phyloP scores from a whole-genome alignment of 2,888 invertebrate genomes.

The Tachina grossa region DNA sequence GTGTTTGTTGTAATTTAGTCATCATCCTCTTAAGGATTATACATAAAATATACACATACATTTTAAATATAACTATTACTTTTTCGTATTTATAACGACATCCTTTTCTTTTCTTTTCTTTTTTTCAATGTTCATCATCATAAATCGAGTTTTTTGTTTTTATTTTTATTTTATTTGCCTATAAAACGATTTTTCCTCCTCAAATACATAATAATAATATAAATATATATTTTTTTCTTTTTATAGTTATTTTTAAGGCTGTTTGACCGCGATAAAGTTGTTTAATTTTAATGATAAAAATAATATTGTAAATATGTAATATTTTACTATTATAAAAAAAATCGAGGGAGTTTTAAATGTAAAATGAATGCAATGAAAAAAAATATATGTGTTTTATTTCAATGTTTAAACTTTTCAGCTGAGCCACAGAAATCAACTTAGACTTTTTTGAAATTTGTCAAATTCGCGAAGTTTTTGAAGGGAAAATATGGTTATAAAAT shows the following conservation, averaged over 20 bases:
- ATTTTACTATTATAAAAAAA: conserved; percentile 63
- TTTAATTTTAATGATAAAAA: conserved; percentile 68
- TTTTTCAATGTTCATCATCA: conserved; percentile 61
- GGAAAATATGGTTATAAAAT: no score
- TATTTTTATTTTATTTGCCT: conserved; percentile 38
- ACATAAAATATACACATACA: no score
- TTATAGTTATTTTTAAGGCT: conserved; percentile 80
- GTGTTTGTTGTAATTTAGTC: conserved; percentile 62
- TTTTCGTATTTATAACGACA: conserved; percentile 61
- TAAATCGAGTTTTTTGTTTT: conserved; percentile 55
- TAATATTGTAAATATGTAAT: conserved; percentile 75
- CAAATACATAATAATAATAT: conserved; percentile 50
- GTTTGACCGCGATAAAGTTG: conserved; percentile 83
- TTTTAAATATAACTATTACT: conserved; percentile 43
- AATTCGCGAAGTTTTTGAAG: no score
- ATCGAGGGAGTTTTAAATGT: conserved; percentile 67
- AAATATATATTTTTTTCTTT: conserved; percentile 36
- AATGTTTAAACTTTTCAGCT: not conserved
- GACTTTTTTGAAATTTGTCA: not conserved
- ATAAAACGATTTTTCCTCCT: conserved; percentile 56
- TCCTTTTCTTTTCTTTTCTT: conserved; percentile 45
- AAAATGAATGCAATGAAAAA: conserved; percentile 70
- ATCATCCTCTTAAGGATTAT: conserved; percentile 53
- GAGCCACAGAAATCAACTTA: not conserved
- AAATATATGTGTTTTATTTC: not conserved